Evolutionary conservation across 2,797 vertebrate genomes (phyloP).

Genomic region (Galagoides demidoff): DNA sequence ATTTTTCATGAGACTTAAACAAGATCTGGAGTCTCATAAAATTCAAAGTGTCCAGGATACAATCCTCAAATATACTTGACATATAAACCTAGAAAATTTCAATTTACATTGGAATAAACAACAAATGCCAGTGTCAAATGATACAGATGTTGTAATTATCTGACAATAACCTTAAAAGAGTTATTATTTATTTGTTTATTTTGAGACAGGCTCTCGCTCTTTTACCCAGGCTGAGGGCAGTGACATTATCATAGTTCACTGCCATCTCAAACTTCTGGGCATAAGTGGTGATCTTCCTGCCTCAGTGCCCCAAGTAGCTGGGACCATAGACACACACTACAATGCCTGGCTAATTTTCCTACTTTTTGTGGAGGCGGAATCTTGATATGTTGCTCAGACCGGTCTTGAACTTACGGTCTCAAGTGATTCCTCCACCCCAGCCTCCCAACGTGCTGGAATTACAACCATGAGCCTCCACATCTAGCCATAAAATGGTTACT

Average conservation of each 20-base stretch:
- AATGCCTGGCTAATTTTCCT: neutral
- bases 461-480: neutral
- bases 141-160: slow-evolving; percentile 52
- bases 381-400: neutral
- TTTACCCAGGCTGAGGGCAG: neutral
- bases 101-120: slow-evolving; percentile 43
- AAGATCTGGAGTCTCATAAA: neutral
- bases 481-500: neutral
- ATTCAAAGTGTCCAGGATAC: slow-evolving; percentile 41
- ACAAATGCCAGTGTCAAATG: slow-evolving; percentile 46
- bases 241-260: neutral
- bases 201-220: neutral
- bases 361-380: neutral
- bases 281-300: neutral
- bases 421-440: neutral
- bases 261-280: neutral
- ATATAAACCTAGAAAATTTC: slow-evolving; percentile 40
- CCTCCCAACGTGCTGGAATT: neutral
- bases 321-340: neutral
- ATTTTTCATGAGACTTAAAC: slow-evolving; percentile 39
- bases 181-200: neutral
- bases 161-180: slow-evolving; percentile 26
- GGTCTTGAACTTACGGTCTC: neutral
- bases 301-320: neutral
- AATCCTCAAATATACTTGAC: slow-evolving; percentile 20